Percentiles rank a stretch among this genome's conserved stretches.
These are phyloP conservation scores for Ophion ellenae DNA, from an alignment of 2,888 invertebrate genomes.

Conservation along the genomic window DNA sequence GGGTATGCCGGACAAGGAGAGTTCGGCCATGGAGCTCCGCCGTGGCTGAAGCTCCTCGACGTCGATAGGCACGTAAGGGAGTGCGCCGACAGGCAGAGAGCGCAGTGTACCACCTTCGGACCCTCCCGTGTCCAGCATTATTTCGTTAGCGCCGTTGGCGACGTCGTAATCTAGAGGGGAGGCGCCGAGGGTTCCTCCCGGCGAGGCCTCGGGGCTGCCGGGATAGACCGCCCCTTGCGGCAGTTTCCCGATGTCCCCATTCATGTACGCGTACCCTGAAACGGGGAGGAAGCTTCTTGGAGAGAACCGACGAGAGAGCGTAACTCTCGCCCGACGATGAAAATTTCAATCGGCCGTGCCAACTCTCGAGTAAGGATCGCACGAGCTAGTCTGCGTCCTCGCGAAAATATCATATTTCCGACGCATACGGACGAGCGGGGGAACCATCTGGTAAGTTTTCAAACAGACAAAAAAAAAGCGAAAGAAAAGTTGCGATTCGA, in stretches of 20 bases:
- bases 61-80: slow-evolving; percentile 79
- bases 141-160: slow-evolving; percentile 82
- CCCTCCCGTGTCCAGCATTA: slow-evolving; percentile 79
- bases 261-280: slow-evolving; percentile 91
- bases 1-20: slow-evolving; percentile 85
- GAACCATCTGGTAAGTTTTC: neutral
- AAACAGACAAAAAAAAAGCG: neutral
- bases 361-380: no score
- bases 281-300: slow-evolving; percentile 64
- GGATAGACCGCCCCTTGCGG: slow-evolving; percentile 89
- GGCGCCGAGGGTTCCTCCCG: slow-evolving; percentile 78
- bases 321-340: neutral
- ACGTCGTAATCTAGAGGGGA: slow-evolving; percentile 83
- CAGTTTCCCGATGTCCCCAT: slow-evolving; percentile 92
- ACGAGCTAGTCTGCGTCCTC: no score
- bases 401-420: no score
- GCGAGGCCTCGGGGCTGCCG: slow-evolving; percentile 87
- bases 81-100: slow-evolving; percentile 68
- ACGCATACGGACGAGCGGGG: neutral
- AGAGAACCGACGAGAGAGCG: neutral
- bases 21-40: slow-evolving; percentile 84
- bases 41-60: slow-evolving; percentile 84
- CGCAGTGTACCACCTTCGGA: slow-evolving; percentile 74
- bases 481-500: slow-evolving; percentile 1
- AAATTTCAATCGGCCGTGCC: no score